Conservation (phyloP, 2,113 vertebrate species). For the Equus przewalskii region DNA sequence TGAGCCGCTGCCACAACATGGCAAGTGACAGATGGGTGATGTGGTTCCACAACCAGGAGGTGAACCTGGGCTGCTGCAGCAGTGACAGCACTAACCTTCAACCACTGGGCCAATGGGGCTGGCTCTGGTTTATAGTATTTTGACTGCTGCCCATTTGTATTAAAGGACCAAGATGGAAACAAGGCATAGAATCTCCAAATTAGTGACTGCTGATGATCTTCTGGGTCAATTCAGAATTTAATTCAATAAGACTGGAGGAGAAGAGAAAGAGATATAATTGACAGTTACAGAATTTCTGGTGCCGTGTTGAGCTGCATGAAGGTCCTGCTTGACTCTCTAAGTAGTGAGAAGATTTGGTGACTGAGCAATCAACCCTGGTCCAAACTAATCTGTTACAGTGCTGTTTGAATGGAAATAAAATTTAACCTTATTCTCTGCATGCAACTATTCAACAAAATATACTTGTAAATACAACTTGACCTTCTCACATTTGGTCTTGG, state of each 20-base stretch:
- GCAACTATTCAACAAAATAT: background rate
- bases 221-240: background rate
- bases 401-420: background rate
- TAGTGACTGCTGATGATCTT: background rate
- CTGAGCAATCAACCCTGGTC: background rate
- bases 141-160: background rate
- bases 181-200: background rate
- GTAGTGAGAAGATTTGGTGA: background rate
- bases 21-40: too few relatives aligned
- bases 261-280: fast-evolving
- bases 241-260: background rate
- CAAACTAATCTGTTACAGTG: background rate
- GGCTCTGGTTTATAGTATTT: background rate
- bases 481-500: background rate
- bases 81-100: too few relatives aligned
- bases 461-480: background rate
- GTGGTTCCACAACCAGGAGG: too few relatives aligned
- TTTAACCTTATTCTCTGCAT: background rate
- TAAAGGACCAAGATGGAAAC: background rate
- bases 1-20: too few relatives aligned
- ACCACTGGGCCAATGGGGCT: too few relatives aligned
- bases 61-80: too few relatives aligned
- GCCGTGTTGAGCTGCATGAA: background rate
- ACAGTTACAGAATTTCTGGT: background rate
- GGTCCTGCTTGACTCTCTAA: background rate